Evolutionary conservation across 2,113 vertebrate species (phyloP), one percentile per base, ranked within the genome.

Genomic region (Helogale parvula): DNA sequence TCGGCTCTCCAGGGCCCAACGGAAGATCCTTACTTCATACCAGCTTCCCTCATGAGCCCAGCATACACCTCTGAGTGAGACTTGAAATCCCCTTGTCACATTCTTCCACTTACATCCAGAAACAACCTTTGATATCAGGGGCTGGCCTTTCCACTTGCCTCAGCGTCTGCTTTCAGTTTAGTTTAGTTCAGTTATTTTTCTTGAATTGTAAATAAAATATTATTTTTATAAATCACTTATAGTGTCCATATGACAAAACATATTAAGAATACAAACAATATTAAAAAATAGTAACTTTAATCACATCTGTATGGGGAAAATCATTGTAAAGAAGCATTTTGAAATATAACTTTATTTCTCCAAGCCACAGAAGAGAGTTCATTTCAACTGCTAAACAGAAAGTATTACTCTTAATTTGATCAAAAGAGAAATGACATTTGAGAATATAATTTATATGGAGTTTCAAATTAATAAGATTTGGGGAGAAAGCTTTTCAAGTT

Each of bases 381-480:
- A 54, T 95, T 97, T 96, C 52, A 98, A 69, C 29, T 47, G 17
- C 50, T 83, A 95, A 88, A 83, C 50, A 80, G 38, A 85, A 77
- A 69, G 1, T 84, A 15, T 90, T 81, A 90, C 19, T 50, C 15
- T 31, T 85, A 74, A 94, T 88, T 94, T 93, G 33, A 94, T 93
- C n/a, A 35, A 38, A 94, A 90, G 33, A 95, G 35, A 92, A 92
- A 90, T 27, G 45, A 68, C 72, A 83, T 93, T 96, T 71, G 63
- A 71, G n/a, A 79, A 60, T 97, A 93, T 79, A 85, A 86, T 52
- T 94, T 89, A 74, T 21, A 7, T 93, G 54, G n/a, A 68, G 0
- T 94, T 96, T 91, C 95, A 96, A 92, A 96, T 54, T 83, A 92
- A 65, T 23, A 16, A 63, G 41, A 87, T 50, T 63, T 92, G 88